Evolutionary conservation across 2,797 vertebrate species (phyloP), one percentile per base, ranked within the genome.

Genomic region (Diplodus sargus): DNA sequence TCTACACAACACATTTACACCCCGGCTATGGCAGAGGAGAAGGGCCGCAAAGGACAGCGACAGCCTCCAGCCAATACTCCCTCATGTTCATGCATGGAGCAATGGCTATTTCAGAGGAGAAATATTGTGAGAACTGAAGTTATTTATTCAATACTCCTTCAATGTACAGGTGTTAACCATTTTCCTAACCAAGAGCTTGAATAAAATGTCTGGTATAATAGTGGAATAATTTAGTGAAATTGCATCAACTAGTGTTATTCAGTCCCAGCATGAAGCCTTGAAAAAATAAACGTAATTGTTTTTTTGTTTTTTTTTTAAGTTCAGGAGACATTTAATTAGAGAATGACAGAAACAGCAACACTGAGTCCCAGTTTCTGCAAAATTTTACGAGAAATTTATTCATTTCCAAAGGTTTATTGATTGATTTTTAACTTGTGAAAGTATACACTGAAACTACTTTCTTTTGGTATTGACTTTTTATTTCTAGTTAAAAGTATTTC

Each of bases 1-100:
- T 91, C 90, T 85, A n/a, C 54, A 61, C 82, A 58, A 72, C 90
- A 90, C 90, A 86, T 91, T 91, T 85, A 90, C 90, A 86, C 83
- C 79, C 76, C 17, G 17, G n/a, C 61, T 67, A 64, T 7, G 17
- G 67, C 62, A 53, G 74, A 45, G 62, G 70, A 77, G 70, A 64
- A 62, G 70, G 60, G 39, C 67, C 63, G 67, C 17, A 2, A 34
- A 76, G 74, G 58, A 74, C 43, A n/a, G 4, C 52, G 6, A 16
- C 28, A 9, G 34, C n/a, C 47, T 48, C 28, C 18, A n/a, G 62
- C 28, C 60, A 45, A 9, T 0, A 60, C 3, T 22, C 11, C 12
- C 3, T 43, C 15, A 17, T 56, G 25, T 70, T 9, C 10, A 12
- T 62, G 28, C 11, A 18, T 22, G 4, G 22, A 30, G 20, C 15